A percentile compares a stretch with the other conserved stretches of the same genome.
Conservation (phyloP, 2,888 invertebrate species). For the Metopia argyrocephala region DNA sequence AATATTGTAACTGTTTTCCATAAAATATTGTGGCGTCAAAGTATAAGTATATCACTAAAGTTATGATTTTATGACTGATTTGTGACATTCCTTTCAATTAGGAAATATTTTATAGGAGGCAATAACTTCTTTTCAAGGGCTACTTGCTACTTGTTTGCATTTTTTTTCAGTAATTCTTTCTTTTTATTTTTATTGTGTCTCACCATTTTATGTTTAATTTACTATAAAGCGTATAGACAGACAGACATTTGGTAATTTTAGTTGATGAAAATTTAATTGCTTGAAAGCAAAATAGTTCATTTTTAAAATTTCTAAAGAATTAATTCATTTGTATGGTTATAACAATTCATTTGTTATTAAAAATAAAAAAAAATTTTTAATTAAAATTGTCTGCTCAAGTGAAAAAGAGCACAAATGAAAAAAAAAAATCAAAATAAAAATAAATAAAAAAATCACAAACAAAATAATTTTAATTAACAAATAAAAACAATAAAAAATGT, state of each 20-base stretch:
- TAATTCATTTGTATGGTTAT: background rate
- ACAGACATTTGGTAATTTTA: conserved; percentile 45
- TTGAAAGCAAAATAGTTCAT: conserved; percentile 18
- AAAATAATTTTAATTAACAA: conserved; percentile 14
- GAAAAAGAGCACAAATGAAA: too few species aligned
- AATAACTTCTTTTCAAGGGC: too few species aligned
- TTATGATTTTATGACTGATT: too few species aligned
- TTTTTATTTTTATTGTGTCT: background rate
- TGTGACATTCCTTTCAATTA: too few species aligned
- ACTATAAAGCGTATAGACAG: background rate
- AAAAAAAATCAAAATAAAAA: conserved; percentile 20
- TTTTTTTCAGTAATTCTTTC: background rate
- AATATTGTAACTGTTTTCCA: too few species aligned
- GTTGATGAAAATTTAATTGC: conserved; percentile 46
- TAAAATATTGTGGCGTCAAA: too few species aligned
- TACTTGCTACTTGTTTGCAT: background rate
- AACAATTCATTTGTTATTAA: background rate
- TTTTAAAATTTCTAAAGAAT: background rate
- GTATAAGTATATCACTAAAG: too few species aligned
- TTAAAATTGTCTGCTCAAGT: too few species aligned
- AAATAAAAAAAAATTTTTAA: background rate
- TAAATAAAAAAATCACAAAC: background rate
- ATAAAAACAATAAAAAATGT: background rate
- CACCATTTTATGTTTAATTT: conserved; percentile 2
- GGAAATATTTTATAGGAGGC: too few species aligned